Conservation (phyloP, 1,140 invertebrate genomes). For the Pogonognathellus flavescens region DNA sequence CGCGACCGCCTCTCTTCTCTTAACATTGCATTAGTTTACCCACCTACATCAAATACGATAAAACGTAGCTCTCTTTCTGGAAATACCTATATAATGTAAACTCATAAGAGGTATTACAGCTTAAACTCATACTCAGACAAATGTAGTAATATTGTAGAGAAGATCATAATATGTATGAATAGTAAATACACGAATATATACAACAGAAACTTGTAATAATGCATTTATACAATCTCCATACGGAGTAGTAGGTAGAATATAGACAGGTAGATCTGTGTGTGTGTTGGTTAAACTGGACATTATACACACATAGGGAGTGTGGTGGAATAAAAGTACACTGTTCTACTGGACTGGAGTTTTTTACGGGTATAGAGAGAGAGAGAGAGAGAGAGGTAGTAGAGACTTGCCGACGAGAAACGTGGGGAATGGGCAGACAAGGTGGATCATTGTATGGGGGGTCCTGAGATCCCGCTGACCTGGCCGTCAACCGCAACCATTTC, state of each 20-base stretch:
- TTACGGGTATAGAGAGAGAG: no score
- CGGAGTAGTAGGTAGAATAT: not conserved
- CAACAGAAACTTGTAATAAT: no score
- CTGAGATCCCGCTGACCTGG: constrained; percentile 65
- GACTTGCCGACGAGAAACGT: constrained; percentile 61
- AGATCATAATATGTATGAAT: no score
- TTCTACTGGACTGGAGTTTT: constrained; percentile 36
- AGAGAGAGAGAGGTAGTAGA: constrained; percentile 32
- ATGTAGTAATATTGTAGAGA: no score
- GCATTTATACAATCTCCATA: no score
- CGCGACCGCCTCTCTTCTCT: constrained; percentile 42
- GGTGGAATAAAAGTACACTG: not conserved
- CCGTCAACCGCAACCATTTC: constrained; percentile 67
- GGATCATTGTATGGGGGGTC: constrained; percentile 66
- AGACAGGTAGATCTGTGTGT: not conserved
- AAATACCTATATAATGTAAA: no score
- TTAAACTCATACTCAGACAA: not conserved
- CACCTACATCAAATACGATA: constrained; percentile 1
- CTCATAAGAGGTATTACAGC: not conserved
- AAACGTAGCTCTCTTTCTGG: not conserved
- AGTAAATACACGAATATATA: no score
- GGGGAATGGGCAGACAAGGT: constrained; percentile 65
- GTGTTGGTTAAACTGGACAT: not conserved
- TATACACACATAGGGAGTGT: not conserved
- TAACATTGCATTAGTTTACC: not conserved